phyloP scores from a whole-genome alignment of 2,113 vertebrate species.

The Cricetomys ansorgei region DNA sequence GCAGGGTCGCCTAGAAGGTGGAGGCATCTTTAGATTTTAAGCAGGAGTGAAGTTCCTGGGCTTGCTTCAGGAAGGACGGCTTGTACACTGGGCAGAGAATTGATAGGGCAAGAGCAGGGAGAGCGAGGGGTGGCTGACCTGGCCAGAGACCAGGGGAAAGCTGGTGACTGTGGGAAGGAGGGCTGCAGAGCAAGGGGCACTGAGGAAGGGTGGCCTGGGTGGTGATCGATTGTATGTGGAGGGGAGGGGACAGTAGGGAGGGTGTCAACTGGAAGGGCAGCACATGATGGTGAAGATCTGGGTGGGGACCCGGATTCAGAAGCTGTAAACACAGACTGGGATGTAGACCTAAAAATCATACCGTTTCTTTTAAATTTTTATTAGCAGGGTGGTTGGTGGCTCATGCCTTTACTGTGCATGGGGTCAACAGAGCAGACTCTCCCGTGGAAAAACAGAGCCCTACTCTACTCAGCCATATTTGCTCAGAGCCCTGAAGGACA shows the following conservation, averaged over 20 bases:
- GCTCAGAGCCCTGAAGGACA: neutral
- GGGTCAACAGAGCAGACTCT: neutral
- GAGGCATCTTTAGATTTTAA: neutral
- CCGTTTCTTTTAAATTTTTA: neutral
- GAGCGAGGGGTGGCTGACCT: neutral
- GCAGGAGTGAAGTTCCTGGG: accelerated
- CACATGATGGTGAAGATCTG: neutral
- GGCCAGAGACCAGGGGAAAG: neutral
- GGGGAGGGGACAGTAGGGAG: neutral
- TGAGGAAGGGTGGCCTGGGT: neutral
- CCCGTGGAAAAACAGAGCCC: neutral
- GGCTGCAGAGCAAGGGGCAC: neutral
- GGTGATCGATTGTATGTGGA: neutral
- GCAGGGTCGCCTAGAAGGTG: neutral
- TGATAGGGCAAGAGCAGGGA: neutral
- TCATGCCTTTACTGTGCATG: neutral
- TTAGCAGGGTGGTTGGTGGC: too few species aligned
- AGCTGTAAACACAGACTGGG: neutral
- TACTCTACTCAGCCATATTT: neutral
- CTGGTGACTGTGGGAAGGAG: neutral
- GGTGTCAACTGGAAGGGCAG: neutral
- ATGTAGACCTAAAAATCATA: neutral
- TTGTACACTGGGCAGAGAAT: neutral
- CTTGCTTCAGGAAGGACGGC: neutral
- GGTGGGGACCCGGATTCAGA: neutral